Conservation (phyloP, 2,797 vertebrate species). For the Gambusia yucatana region DNA sequence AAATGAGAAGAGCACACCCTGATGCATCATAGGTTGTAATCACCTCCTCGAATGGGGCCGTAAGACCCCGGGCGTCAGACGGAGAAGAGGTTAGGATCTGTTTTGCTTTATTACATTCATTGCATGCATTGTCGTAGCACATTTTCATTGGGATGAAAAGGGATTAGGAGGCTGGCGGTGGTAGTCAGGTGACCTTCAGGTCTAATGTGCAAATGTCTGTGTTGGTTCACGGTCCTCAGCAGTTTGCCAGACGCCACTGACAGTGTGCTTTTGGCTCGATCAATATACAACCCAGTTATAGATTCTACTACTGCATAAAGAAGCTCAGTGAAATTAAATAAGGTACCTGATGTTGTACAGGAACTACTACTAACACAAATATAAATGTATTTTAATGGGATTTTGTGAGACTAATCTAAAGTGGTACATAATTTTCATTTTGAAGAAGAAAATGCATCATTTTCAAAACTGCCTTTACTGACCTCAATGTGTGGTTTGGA, state of each 20-base stretch:
- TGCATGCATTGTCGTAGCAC: constrained; percentile 36
- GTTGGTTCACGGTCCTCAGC: background rate
- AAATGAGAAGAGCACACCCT: constrained; percentile 53
- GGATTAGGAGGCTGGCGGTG: constrained; percentile 49
- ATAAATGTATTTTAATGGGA: background rate
- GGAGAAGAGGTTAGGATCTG: constrained; percentile 31
- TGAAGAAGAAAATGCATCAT: background rate
- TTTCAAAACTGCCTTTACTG: background rate
- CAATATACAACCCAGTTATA: background rate
- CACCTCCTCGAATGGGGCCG: constrained; percentile 51
- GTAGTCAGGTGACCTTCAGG: constrained; percentile 57
- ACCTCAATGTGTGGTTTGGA: background rate
- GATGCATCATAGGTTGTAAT: constrained; percentile 58
- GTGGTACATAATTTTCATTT: background rate
- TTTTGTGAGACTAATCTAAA: background rate
- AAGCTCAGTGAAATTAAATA: background rate
- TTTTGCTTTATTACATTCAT: constrained; percentile 53
- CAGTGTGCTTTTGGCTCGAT: background rate
- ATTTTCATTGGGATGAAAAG: constrained; percentile 49
- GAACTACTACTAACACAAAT: background rate
- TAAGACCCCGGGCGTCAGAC: constrained; percentile 23
- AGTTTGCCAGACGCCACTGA: background rate
- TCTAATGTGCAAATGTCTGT: constrained; percentile 14
- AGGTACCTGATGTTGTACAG: background rate
- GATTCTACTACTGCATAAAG: background rate